Conservation (phyloP, 30 jellyfish, hydroid and myxozoan genomes). For the Aurelia coerulea region DNA sequence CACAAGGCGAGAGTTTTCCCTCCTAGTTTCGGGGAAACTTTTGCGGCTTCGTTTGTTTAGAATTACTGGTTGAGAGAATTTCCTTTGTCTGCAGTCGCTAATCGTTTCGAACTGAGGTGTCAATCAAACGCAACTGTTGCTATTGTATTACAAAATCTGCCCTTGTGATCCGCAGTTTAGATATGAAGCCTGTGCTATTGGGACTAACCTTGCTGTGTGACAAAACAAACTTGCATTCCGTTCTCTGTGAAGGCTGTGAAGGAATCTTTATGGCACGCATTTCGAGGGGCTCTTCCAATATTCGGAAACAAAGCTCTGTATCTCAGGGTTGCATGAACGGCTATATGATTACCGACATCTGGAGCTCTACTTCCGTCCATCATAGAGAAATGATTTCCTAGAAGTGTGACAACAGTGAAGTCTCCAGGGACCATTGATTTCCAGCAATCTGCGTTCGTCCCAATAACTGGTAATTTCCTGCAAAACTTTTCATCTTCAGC, state of each 20-base stretch:
- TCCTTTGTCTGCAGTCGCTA: no score
- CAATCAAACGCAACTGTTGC: no score
- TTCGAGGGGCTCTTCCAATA: slow-evolving; percentile 10
- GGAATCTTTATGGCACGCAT: slow-evolving; percentile 16
- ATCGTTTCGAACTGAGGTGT: no score
- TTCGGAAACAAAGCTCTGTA: slow-evolving; percentile 4
- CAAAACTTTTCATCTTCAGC: slow-evolving; percentile 44
- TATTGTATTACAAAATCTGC: no score
- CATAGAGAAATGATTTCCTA: slow-evolving; percentile 59
- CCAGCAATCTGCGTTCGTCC: slow-evolving; percentile 54
- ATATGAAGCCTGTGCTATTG: background rate
- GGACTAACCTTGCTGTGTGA: background rate
- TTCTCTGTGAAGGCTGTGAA: slow-evolving; percentile 9
- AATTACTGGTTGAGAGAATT: no score
- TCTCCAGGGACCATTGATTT: background rate
- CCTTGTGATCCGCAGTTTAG: no score
- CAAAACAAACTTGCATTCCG: slow-evolving; percentile 13
- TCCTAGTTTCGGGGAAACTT: no score
- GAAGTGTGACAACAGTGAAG: background rate
- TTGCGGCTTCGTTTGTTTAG: no score
- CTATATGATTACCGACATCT: slow-evolving; percentile 31
- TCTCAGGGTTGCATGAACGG: slow-evolving; percentile 9
- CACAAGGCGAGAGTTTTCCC: no score
- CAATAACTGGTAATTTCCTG: background rate
- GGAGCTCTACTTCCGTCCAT: slow-evolving; percentile 37